Base-by-base conservation (phyloP, 2,797 vertebrate genomes). In the Falco peregrinus region DNA sequence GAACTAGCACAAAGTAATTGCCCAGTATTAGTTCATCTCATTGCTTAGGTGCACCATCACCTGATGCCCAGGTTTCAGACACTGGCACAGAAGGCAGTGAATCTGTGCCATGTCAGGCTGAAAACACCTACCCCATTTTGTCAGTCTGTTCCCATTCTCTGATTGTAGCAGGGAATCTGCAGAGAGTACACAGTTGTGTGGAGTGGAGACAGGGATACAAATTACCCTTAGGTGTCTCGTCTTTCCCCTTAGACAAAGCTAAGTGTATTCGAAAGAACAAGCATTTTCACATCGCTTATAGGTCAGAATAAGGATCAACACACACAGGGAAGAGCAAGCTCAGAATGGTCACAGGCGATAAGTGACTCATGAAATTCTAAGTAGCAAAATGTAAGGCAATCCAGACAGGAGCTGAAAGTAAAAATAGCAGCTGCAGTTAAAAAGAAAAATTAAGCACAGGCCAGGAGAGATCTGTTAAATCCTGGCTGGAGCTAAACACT, bases 351-450 rank as follows among this genome's bases (percentile, higher is more conserved):
- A 50, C 41, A 12, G 70, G 83, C 7, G 9, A 70, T 41, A 78
- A 88, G 70, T 41, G 87, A 85, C 75, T 90, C 87, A 54, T 35
- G 84, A 93, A 88, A 87, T 85, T 74, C 83, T 84, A 53, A 88
- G 53, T 5, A 79, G 84, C 47, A 37, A 71, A 79, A 60, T 2
- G 65, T 69, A 67, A 94, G 61, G 87, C 67, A 74, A 85, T 29
- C n/a, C 78, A 78, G 90, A 59, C 29, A 70, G 71, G 56, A 70
- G 90, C 61, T 25, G 67, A 3, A 39, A 78, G 51, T 60, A 65
- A 87, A 92, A 94, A 88, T 37, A 94, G 87, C 70, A 81, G 37
- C 56, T 90, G 77, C 51, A 48, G 74, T 41, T 73, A 26, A 63
- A 65, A 86, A 79, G 63, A 67, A 65, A 82, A 78, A 84, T 57